A percentile compares a stretch with the other conserved stretches of the same genome.
Conservation (phyloP, 1,140 invertebrate species). For the Drosophila elegans region DNA sequence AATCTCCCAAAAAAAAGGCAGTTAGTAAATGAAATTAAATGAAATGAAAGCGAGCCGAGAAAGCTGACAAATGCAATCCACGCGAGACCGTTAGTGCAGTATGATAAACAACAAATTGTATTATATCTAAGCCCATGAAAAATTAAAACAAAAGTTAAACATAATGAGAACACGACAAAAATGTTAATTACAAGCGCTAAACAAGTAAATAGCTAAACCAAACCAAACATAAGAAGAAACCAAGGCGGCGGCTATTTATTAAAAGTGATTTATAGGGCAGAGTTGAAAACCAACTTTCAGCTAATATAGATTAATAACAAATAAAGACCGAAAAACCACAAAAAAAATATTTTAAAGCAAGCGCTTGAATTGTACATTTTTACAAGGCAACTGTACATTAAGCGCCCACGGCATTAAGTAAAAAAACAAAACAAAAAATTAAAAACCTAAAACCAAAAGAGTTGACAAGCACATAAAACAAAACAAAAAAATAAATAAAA, state of each 20-base stretch:
- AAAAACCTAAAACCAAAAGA: slow-evolving; percentile 56
- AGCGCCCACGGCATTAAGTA: slow-evolving; percentile 76
- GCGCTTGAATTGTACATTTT: slow-evolving; percentile 82
- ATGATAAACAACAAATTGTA: slow-evolving; percentile 73
- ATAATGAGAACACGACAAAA: slow-evolving; percentile 66
- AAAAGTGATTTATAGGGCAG: slow-evolving; percentile 70
- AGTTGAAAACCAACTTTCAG: slow-evolving; percentile 55
- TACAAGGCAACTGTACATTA: slow-evolving; percentile 83
- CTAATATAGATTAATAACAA: slow-evolving; percentile 78
- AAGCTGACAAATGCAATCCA: slow-evolving; percentile 45
- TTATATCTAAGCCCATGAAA: slow-evolving; percentile 67
- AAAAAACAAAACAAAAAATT: slow-evolving; percentile 41
- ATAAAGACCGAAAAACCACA: slow-evolving; percentile 45
- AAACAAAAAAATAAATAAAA: slow-evolving; percentile 48
- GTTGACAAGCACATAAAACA: slow-evolving; percentile 72
- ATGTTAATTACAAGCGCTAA: slow-evolving; percentile 73
- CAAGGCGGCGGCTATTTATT: slow-evolving; percentile 61
- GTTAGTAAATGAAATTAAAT: slow-evolving; percentile 26
- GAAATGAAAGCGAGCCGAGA: slow-evolving; percentile 11
- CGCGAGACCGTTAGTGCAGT: slow-evolving; percentile 54
- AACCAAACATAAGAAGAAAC: slow-evolving; percentile 20
- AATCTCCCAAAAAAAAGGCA: slow-evolving; percentile 14
- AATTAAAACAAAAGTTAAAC: slow-evolving; percentile 50
- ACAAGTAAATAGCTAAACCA: slow-evolving; percentile 51
- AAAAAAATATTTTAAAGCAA: slow-evolving; percentile 78